These are phyloP conservation scores for Cephus cinctus DNA, from an alignment of 1,140 invertebrate species.

Conservation along the genomic window DNA sequence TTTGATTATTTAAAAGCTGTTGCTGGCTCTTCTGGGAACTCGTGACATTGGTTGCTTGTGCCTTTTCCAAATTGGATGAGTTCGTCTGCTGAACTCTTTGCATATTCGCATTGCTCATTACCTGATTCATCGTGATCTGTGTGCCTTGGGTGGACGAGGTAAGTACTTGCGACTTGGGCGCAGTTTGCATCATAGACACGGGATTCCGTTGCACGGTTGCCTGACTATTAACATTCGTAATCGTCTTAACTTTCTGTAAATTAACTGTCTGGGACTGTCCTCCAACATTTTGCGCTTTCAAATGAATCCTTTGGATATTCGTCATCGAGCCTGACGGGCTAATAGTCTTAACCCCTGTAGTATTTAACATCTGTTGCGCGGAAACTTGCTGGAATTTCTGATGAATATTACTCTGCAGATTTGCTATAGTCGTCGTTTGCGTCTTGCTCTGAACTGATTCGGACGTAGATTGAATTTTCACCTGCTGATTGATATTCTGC, in stretches of 20 bases:
- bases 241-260: slow-evolving; percentile 34
- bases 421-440: slow-evolving; percentile 8
- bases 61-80: background rate
- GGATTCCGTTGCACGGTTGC: slow-evolving; percentile 23
- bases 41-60: slow-evolving; percentile 7
- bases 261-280: slow-evolving; percentile 24
- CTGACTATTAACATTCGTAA: slow-evolving; percentile 23
- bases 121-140: slow-evolving; percentile 35
- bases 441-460: slow-evolving; percentile 7
- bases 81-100: slow-evolving; percentile 33
- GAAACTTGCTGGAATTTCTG: slow-evolving; percentile 14
- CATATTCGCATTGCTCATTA: slow-evolving; percentile 32
- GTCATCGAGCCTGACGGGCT: slow-evolving; percentile 19
- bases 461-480: slow-evolving; percentile 6
- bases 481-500: slow-evolving; percentile 14
- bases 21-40: slow-evolving; percentile 25
- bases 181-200: slow-evolving; percentile 26
- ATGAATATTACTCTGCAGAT: slow-evolving; percentile 5
- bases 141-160: slow-evolving; percentile 12
- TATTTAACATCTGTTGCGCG: slow-evolving; percentile 20
- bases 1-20: slow-evolving; percentile 19
- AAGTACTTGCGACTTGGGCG: slow-evolving; percentile 26
- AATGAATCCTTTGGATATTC: slow-evolving; percentile 35
- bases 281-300: slow-evolving; percentile 21
- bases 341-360: slow-evolving; percentile 19